Base-by-base conservation (phyloP, 1,140 invertebrate genomes). In the Megalopta genalis region DNA sequence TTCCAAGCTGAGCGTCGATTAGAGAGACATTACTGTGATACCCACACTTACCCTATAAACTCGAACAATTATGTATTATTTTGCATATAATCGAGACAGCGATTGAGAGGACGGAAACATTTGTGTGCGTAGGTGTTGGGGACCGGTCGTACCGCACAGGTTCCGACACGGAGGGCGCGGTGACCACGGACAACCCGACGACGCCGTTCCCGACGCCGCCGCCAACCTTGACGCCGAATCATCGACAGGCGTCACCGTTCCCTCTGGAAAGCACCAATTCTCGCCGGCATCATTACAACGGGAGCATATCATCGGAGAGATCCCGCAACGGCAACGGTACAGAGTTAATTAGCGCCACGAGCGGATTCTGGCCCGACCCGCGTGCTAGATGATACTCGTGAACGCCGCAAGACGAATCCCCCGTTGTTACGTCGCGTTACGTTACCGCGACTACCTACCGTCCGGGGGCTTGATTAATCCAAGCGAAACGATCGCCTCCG, bases 211-310 rank as follows among this genome's bases (percentile, higher is more conserved):
- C 93, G 69, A 93, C 93, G 63, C 92, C 91, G 69, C 92, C 92
- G 63, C 91, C 93, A 70, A 92, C 91, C 21, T 86, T 93, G 71
- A 90, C 91, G 32, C 94, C 95, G 80, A 90, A 94, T 85, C 93
- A 94, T 87, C 91, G 95, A 62, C 95, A 95, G 89, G 94, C 95
- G 10, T 95, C 95, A 27, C 95, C 95, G 16, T 96, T 95, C 87
- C 95, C 95, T 54, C 89, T 94, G 68, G 95, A 96, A 89, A 95
- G 94, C 87, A 95, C 94, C 69, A 95, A 95, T 88, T 91, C 94
- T 52, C 92, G 95, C 67, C 89, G 93, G 79, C 92, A 93, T 82
- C 93, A 93, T 87, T 94, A 94, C 88, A 90, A 89, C 73, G 88
- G 89, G 67, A 90, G 87, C 77, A 85, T 89, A 82, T 87, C 89